A percentile compares a stretch with the other conserved stretches of the same genome.
Evolutionary conservation across 2,888 invertebrate species (phyloP).

Genomic region (Chamaedrilus cognettii): DNA sequence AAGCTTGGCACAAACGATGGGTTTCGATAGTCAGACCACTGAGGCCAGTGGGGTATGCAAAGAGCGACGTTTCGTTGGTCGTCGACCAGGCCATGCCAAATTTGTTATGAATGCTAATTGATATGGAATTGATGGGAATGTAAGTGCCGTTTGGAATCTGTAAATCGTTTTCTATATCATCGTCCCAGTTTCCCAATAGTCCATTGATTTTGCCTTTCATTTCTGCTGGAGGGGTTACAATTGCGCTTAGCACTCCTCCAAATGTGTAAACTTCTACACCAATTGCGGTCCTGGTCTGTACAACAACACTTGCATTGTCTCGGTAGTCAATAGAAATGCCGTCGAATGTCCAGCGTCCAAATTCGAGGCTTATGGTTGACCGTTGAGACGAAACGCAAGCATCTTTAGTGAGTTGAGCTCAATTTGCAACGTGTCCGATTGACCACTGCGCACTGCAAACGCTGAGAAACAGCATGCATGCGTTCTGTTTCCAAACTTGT

Average conservation of each 20-base stretch:
- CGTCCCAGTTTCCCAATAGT: conserved; percentile 24
- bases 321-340: neutral
- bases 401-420: conserved; percentile 9
- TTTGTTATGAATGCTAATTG: conserved; percentile 6
- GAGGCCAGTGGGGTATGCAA: conserved; percentile 12
- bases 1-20: conserved; percentile 16
- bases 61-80: neutral
- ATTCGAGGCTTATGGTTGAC: neutral
- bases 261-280: too few relatives aligned
- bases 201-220: conserved; percentile 16
- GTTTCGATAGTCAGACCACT: conserved; percentile 20
- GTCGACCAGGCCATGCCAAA: conserved; percentile 16
- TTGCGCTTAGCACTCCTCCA: too few relatives aligned
- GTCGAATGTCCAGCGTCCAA: neutral
- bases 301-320: neutral
- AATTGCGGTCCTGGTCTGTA: too few relatives aligned
- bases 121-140: conserved; percentile 12
- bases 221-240: too few relatives aligned
- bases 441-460: conserved; percentile 8
- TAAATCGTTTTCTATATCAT: conserved; percentile 15
- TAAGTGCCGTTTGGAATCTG: conserved; percentile 14
- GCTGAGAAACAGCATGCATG: conserved; percentile 18
- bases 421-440: conserved; percentile 8
- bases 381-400: neutral
- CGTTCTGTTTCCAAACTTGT: neutral